Evolutionary conservation across 2,113 vertebrate species (phyloP), one percentile per base, ranked within the genome.

Genomic region (Heterotilapia buettikoferi): DNA sequence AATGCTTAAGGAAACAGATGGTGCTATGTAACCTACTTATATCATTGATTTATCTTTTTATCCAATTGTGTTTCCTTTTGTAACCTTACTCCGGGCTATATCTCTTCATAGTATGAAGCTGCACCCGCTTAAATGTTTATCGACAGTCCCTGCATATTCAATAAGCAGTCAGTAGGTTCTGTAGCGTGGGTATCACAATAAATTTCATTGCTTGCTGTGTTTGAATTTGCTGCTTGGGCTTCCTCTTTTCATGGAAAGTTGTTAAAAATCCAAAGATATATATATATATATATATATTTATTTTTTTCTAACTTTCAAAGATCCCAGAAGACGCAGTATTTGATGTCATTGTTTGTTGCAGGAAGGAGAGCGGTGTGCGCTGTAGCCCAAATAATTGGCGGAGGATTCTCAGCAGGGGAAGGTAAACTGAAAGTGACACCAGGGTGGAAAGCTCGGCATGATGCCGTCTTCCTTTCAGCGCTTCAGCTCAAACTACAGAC

Each of bases 401-500:
- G 91, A 91, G 81, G 91, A 82, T 93, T 94, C 94, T 92, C 95
- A 93, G 95, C 94, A 93, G 93, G 94, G 93, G 93, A 95, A 95
- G 88, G 90, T 93, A 96, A 95, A 95, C 94, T 93, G 94, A 94
- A 93, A 95, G 94, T 92, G 94, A 96, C 92, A 92, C 92, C 84
- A 18, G 87, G 92, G 92, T 86, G 92, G 90, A 86, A 88, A 80
- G 79, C 93, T 92, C 91, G 81, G 92, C 92, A 86, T 92, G 92
- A 92, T 81, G 92, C 86, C 91, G 87, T 82, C 92, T 92, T 92
- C 80, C 86, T 93, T 92, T 96, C 92, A 91, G 86, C 88, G 40
- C 91, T 90, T 68, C 81, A 78, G 83, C 88, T 84, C 63, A 92
- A 91, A 89, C 91, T 83, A 88, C 84, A 92, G 84, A 87, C 91